Evolutionary conservation across 2,888 invertebrate species (phyloP), one percentile per base, ranked within the genome.

Genomic region (Drepanosiphum platanoidis): DNA sequence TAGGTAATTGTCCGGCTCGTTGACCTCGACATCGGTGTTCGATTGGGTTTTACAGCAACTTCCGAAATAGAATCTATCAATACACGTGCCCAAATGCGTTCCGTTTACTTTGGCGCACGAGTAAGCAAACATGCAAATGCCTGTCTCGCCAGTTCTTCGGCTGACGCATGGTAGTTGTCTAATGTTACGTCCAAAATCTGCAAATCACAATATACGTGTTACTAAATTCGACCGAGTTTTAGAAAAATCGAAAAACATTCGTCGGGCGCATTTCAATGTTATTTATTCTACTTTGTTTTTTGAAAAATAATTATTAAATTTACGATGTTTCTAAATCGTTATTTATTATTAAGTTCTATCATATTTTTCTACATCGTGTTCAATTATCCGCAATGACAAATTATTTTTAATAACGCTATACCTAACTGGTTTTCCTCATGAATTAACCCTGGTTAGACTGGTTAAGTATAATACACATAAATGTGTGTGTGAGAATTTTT

Each of bases 81-180:
- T 96, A 90, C 97, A 97, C 1, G 96, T 96, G 46, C 96, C 97
- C 87, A 97, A 91, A 88, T 97, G 97, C 0, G 96, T 95, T 68
- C 97, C 97, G 89, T 97, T 97, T 86, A 95, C 93, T 91, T 96
- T 95, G 74, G 95, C 92, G 89, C 97, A 97, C 88, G 97, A 95
- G 90, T 96, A 96, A 87, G 96, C 97, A 89, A 97, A 97, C 97
- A 97, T 97, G 89, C 97, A 97, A 0, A 95, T 92, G 0, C 97
- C 97, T 87, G 94, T 94, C 88, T 95, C 93, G 58, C 93, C 94
- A 46, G 94, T 93, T 89, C 93, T 93, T 89, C 95, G 92, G 86
- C 95, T 95, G 89, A 96, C 93, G 90, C 97, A 97, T 42, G 96
- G 95, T 88, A 96, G 91, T 89, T 96, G 96, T 89, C 96, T 92